Evolutionary conservation across 1,140 invertebrate genomes (phyloP), one percentile per base, ranked within the genome.

Genomic region (Bombyx mori): DNA sequence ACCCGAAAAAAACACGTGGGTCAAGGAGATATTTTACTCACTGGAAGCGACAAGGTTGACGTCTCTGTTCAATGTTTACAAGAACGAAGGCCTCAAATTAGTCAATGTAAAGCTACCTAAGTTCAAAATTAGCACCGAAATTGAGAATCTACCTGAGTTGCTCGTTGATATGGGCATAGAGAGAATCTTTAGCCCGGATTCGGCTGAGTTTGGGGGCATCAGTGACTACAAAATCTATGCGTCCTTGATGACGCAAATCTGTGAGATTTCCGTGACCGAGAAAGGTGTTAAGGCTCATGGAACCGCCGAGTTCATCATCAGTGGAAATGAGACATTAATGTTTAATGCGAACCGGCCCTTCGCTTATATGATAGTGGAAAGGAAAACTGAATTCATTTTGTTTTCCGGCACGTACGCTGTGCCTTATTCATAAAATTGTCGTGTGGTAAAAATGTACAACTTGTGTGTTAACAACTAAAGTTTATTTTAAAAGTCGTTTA

Each of bases 221-320:
- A 83, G 89, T 57, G 73, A 89, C 42, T 77, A 88, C 60, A 71
- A 75, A 47, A 58, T 89, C 58, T 90, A 66, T 75, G 78, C 81
- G 69, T 94, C 66, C 66, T 76, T 69, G 68, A 88, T 82, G 51
- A 73, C 92, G 10, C 93, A 94, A 72, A 90, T 92, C 62, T 90
- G 91, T 12, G 90, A 91, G 69, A 91, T 95, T 61, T 90, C 93
- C 67, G 90, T 95, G 0, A 91, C 91, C 57, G 94, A 95, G 79
- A 88, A 91, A 61, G 93, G 93, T n/a, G 92, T 90, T 8, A 80
- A 90, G 35, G 93, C 92, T 7, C 82, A 89, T 22, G 90, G 90
- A 1, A 50, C 60, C 5, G 63, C 68, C 1, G 90, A 90, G 68
- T 90, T 90, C 53, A 57, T 86, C 42, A 56, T 77, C 9, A 61